Evolutionary conservation across 1,140 invertebrate genomes (phyloP).

Genomic region (Eciton burchellii): DNA sequence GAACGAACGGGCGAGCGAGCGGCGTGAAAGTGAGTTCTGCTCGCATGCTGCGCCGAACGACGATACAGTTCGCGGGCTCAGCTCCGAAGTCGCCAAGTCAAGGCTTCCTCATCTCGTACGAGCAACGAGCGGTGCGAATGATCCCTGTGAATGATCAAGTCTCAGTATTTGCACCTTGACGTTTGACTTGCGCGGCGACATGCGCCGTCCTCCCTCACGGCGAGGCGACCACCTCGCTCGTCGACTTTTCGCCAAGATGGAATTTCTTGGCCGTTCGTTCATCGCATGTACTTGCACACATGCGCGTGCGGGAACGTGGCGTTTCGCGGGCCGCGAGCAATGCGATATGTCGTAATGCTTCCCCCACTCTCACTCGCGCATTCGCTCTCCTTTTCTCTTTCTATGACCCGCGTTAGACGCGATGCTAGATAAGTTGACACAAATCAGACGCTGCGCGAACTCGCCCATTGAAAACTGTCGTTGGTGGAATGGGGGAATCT

Average conservation of each 20-base stretch:
- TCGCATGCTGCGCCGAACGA: constrained; percentile 10
- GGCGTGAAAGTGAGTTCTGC: constrained; percentile 48
- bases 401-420: background rate
- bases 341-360: constrained; percentile 24
- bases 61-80: constrained; percentile 30
- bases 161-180: too few relatives aligned
- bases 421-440: background rate
- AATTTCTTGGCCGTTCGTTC: constrained; percentile 20
- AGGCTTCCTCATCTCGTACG: background rate
- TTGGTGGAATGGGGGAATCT: too few relatives aligned
- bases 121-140: background rate
- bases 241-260: constrained; percentile 10
- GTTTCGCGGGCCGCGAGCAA: constrained; percentile 30
- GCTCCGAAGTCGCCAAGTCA: constrained; percentile 2
- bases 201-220: background rate
- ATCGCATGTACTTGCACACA: background rate
- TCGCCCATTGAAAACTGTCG: too few relatives aligned
- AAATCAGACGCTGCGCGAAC: background rate
- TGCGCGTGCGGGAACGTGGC: constrained; percentile 6
- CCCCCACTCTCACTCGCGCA: background rate
- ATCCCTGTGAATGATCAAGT: too few relatives aligned
- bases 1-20: constrained; percentile 33
- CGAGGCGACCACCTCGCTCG: constrained; percentile 1
- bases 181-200: background rate
- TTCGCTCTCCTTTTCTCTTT: constrained; percentile 46